phyloP scores from a whole-genome alignment of 64 coral and sea anemone genomes.

The Montipora efflorescens region DNA sequence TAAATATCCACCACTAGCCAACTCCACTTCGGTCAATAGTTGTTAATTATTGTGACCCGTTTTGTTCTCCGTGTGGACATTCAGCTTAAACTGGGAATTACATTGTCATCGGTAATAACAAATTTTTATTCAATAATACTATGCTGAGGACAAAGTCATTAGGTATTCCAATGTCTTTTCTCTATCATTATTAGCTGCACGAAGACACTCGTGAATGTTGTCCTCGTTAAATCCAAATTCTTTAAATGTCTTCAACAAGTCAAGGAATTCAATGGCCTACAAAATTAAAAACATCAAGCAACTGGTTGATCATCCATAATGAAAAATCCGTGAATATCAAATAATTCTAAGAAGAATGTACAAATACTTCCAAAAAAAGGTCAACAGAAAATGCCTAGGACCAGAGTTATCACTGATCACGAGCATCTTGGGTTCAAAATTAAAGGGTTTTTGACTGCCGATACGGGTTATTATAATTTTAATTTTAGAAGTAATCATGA shows the following conservation, averaged over 20 bases:
- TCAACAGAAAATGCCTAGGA: too few relatives aligned
- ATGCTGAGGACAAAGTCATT: constrained; percentile 54
- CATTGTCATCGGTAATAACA: background rate
- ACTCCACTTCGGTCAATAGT: too few relatives aligned
- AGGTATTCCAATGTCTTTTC: constrained; percentile 93
- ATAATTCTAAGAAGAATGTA: too few relatives aligned
- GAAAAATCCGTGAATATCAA: background rate
- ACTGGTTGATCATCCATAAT: background rate
- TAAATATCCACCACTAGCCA: too few relatives aligned
- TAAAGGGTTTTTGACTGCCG: too few relatives aligned
- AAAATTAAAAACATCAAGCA: background rate
- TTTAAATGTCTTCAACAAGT: constrained; percentile 80
- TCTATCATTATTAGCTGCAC: constrained; percentile 83
- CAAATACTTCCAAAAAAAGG: too few relatives aligned
- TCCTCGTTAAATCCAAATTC: constrained; percentile 86
- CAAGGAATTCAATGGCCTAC: constrained; percentile 88
- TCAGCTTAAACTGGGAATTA: background rate
- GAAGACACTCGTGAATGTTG: constrained; percentile 72
- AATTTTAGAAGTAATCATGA: too few relatives aligned
- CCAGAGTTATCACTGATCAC: too few relatives aligned
- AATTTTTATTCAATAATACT: background rate
- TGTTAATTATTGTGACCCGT: too few relatives aligned
- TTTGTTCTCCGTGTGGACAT: too few relatives aligned
- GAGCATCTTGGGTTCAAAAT: too few relatives aligned
- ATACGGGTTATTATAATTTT: too few relatives aligned